Conservation (phyloP, 1,140 invertebrate species). For the Sycophaga agraensis region DNA sequence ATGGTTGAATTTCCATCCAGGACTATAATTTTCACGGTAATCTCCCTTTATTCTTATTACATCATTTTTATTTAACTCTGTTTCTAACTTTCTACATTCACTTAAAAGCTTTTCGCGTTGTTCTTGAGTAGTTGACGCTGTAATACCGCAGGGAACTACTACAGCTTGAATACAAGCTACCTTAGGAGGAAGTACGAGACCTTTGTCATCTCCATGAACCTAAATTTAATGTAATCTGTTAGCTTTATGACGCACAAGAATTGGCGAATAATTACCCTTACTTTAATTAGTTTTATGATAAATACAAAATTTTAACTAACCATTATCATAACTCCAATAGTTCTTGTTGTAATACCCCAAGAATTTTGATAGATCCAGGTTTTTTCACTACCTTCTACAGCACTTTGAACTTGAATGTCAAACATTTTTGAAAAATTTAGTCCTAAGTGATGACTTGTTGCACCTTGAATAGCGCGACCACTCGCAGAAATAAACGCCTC, state of each 20-base stretch:
- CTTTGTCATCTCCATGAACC: constrained; percentile 96
- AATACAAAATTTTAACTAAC: constrained; percentile 36
- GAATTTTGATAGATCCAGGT: constrained; percentile 95
- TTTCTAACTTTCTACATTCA: constrained; percentile 73
- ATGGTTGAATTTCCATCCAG: constrained; percentile 99
- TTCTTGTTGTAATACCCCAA: constrained; percentile 96
- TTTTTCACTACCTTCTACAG: constrained; percentile 83
- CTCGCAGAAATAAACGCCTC: constrained; percentile 94
- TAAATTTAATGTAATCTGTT: constrained; percentile 20
- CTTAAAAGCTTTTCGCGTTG: constrained; percentile 70
- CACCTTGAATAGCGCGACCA: constrained; percentile 94
- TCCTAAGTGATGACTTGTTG: constrained; percentile 96
- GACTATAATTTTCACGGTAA: constrained; percentile 93
- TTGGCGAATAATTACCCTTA: neutral
- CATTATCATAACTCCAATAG: constrained; percentile 71
- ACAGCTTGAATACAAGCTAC: constrained; percentile 85
- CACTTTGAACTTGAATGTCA: constrained; percentile 93
- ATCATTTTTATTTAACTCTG: constrained; percentile 59
- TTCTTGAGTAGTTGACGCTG: constrained; percentile 72
- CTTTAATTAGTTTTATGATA: no score
- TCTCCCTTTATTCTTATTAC: constrained; percentile 77
- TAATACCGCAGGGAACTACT: constrained; percentile 96
- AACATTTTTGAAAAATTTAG: constrained; percentile 99
- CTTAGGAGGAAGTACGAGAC: constrained; percentile 91
- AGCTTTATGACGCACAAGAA: neutral